Evolutionary conservation across 2,113 vertebrate species (phyloP), one percentile per base, ranked within the genome.

Genomic region (Siniperca chuatsi): DNA sequence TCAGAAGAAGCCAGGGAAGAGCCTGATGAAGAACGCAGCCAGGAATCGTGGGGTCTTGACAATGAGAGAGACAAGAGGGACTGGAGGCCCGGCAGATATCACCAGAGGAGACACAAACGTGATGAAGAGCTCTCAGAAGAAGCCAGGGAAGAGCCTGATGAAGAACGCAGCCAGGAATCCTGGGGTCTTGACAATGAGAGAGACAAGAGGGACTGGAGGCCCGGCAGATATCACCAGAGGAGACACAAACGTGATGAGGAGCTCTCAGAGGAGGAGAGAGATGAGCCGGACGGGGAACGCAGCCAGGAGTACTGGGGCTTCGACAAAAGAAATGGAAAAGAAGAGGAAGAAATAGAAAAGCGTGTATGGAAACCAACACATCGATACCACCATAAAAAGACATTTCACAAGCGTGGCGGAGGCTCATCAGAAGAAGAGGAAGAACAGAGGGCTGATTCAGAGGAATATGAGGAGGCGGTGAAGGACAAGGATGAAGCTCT

Each of bases 311-410:
- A 40, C 25, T 92, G 92, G 92, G 88, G 20, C 4, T 21, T 91
- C 0, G 83, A 93, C 54, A 90, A 92, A 40, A 87, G 88, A 18
- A 68, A 79, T 0, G 86, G 25, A 69, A 86, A 85, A 72, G 91
- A 88, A 11, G 75, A 84, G 37, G 82, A 77, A 44, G 88, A 91
- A 52, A 44, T 88, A 1, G 91, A 94, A 15, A 94, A 94, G 69
- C 83, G 85, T 1, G 68, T 86, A 6, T 94, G 92, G 94, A 95
- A 92, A 48, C 93, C 93, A 4, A 82, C 83, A 8, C 93, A 92
- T 35, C 67, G 89, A 33, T 92, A 94, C 75, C 87, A 92, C 60
- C 83, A 93, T 15, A 94, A 94, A 44, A 94, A 85, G 70, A 92
- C 85, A 44, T 18, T 66, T 16, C 90, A 93, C 79, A 92, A 92